These are phyloP conservation scores for Drosophila athabasca DNA, from an alignment of 1,140 invertebrate species.

Conservation along the genomic window DNA sequence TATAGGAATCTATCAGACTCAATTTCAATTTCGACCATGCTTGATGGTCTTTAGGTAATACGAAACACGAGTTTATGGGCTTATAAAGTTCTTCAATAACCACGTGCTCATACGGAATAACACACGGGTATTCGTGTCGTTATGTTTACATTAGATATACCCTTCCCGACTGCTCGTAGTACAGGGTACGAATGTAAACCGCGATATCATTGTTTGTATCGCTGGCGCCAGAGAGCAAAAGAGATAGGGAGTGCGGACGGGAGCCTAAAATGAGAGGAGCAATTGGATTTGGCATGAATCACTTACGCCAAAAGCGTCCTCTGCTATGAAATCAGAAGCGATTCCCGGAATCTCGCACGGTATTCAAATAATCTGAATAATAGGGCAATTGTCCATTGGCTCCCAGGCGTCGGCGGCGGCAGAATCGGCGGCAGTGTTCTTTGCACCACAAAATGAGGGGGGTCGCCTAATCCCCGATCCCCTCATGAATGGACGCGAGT, in stretches of 20 bases:
- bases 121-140: no score
- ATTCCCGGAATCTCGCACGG: slow-evolving; percentile 59
- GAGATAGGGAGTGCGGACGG: neutral
- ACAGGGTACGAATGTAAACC: slow-evolving; percentile 23
- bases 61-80: no score
- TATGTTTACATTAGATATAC: no score
- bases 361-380: slow-evolving; percentile 59
- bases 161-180: no score
- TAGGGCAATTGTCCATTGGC: slow-evolving; percentile 53
- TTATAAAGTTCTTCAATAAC: no score
- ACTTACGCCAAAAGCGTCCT: slow-evolving; percentile 59
- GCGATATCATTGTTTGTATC: slow-evolving; percentile 9
- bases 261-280: neutral
- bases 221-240: slow-evolving; percentile 28
- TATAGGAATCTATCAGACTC: no score
- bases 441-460: slow-evolving; percentile 17
- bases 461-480: no score
- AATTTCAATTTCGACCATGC: no score
- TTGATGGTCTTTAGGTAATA: no score
- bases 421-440: slow-evolving; percentile 5
- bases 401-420: neutral
- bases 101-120: no score
- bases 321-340: slow-evolving; percentile 69
- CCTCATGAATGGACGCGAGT: no score
- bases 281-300: slow-evolving; percentile 53